These are phyloP conservation scores for Drosophila rhopaloa DNA, from an alignment of 1,140 invertebrate genomes.

Conservation along the genomic window DNA sequence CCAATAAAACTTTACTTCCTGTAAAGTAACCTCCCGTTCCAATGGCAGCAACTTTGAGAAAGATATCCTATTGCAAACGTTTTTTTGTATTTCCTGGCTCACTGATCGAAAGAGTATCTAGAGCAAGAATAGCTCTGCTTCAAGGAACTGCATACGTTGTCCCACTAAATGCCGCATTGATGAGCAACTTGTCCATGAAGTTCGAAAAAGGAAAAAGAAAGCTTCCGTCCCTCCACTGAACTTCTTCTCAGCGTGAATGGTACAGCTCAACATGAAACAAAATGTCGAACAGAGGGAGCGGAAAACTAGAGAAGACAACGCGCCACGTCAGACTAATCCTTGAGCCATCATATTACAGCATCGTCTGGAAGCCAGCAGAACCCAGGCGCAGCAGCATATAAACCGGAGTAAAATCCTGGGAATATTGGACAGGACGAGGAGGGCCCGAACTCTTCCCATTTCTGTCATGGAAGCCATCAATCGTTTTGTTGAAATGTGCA, in stretches of 20 bases:
- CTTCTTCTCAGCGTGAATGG: conserved; percentile 12
- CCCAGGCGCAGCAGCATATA: conserved; percentile 14
- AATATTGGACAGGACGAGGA: conserved; percentile 59
- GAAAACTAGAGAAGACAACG: conserved; percentile 47
- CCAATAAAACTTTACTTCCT: too few relatives aligned
- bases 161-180: conserved; percentile 46
- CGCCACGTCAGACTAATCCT: conserved; percentile 77
- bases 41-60: too few relatives aligned
- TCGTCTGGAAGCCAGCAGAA: conserved; percentile 46
- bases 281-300: conserved; percentile 67
- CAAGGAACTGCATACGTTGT: conserved; percentile 31
- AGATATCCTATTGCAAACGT: too few relatives aligned
- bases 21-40: too few relatives aligned
- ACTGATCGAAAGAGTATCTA: neutral
- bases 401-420: conserved; percentile 67
- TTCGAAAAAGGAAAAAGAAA: neutral
- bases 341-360: conserved; percentile 78
- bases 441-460: conserved; percentile 30
- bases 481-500: conserved; percentile 85
- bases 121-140: neutral
- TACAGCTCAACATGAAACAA: conserved; percentile 66
- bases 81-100: too few relatives aligned
- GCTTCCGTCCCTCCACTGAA: neutral
- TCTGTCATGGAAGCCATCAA: conserved; percentile 84
- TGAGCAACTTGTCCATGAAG: conserved; percentile 58